A percentile compares a stretch with the other conserved stretches of the same genome.
phyloP scores from a whole-genome alignment of 2,888 invertebrate species.

The Acronicta psi region DNA sequence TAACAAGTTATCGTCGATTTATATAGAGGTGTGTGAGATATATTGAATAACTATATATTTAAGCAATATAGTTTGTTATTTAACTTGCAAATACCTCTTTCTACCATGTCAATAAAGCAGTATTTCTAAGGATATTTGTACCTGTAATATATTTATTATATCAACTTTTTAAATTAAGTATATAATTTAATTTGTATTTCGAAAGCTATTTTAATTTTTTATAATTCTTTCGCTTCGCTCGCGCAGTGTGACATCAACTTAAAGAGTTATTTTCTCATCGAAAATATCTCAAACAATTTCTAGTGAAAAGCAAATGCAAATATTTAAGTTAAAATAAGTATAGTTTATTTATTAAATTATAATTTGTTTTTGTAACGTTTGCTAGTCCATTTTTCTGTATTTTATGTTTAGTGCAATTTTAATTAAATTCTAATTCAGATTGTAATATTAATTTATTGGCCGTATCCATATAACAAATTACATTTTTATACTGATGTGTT shows the following conservation, averaged over 20 bases:
- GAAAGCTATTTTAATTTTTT: slow-evolving; percentile 21
- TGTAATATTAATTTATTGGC: not conserved
- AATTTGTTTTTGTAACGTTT: slow-evolving; percentile 58
- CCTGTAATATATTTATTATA: slow-evolving; percentile 26
- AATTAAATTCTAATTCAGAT: slow-evolving; percentile 10
- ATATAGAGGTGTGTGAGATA: slow-evolving; percentile 10
- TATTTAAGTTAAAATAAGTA: slow-evolving; percentile 54
- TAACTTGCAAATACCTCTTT: slow-evolving; percentile 16
- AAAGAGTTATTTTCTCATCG: slow-evolving; percentile 26
- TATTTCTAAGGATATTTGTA: slow-evolving; percentile 31
- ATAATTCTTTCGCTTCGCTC: slow-evolving; percentile 32
- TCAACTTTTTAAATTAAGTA: not conserved
- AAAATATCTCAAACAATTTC: slow-evolving; percentile 27
- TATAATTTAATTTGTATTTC: slow-evolving; percentile 5
- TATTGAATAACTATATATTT: slow-evolving; percentile 12
- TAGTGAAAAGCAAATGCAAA: slow-evolving; percentile 38
- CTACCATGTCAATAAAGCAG: slow-evolving; percentile 11
- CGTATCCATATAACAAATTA: not conserved
- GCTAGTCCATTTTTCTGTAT: slow-evolving; percentile 61
- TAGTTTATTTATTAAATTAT: slow-evolving; percentile 50
- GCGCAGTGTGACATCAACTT: slow-evolving; percentile 33
- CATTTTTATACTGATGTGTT: too few relatives aligned
- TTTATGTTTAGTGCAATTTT: slow-evolving; percentile 45
- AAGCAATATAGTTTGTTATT: slow-evolving; percentile 32
- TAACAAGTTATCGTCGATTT: slow-evolving; percentile 19